Base-by-base conservation (phyloP, 1,140 invertebrate genomes). In the Akabosia matsudoensis region DNA sequence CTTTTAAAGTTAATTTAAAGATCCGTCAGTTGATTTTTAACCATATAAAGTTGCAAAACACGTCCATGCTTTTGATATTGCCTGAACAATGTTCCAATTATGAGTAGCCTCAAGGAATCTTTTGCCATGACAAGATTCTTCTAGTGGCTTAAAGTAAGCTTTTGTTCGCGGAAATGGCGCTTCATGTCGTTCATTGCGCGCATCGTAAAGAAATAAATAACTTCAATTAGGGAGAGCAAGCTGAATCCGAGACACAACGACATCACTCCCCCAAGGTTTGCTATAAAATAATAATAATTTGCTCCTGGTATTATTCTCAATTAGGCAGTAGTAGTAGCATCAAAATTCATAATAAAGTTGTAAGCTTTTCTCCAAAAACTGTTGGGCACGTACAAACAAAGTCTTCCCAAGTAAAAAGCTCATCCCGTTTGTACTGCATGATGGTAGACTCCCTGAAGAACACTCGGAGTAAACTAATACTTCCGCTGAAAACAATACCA, bases 171-270 rank as follows among this genome's bases (percentile, higher is more conserved):
- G 18, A 10, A 45, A 45, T 45, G 18, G 2, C 61, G 24, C 31
- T 31, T 28, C 33, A 24, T 74, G 51, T 74, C 73, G 71, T 52
- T 73, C 24, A 33, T 71, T 18, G 51, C 67, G 28, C 79, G n/a
- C 22, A 78, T 74, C 14, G 76, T 78, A 61, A 82, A 83, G 80
- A 90, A 90, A 82, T 91, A 91, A 1, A 90, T 37, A 24, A 90
- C 86, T 85, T 91, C 90, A 0, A 88, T 86, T 10, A 90, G 83
- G 64, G 90, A 90, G 0, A 91, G 82, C 75, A 90, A 86, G 0
- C 89, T 90, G 82, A 91, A 90, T 2, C 90, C 90, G 83, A 89
- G 88, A 79, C 90, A 90, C 1, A 91, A 84, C 0, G 90, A 89
- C 78, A 79, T 76, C 0, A 79, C 73, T 26, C 78, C 81, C 0